Conservation (phyloP, 2,113 vertebrate species). For the Leuciscus idus region DNA sequence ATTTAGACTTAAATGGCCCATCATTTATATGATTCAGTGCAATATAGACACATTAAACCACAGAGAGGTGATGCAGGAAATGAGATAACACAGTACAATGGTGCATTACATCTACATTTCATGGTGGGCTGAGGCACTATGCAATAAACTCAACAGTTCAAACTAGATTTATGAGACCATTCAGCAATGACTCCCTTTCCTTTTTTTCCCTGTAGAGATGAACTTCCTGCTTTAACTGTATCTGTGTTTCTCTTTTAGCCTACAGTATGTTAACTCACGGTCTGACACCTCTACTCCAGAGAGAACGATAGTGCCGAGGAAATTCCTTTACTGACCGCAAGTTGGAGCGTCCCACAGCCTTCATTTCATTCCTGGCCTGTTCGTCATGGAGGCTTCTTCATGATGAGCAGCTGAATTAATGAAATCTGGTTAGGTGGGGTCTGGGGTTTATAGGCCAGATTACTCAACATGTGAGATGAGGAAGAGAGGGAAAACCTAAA, state of each 20-base stretch:
- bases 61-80: background rate
- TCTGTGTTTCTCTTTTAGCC: background rate
- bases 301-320: background rate
- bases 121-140: background rate
- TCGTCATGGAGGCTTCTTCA: background rate
- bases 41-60: conserved; percentile 13
- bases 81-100: conserved; percentile 4
- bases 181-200: background rate
- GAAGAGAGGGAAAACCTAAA: background rate
- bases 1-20: background rate
- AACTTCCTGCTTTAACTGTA: background rate
- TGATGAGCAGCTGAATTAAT: background rate
- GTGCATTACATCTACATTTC: conserved; percentile 17
- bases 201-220: background rate
- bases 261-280: background rate
- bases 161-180: background rate
- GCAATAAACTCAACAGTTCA: conserved; percentile 20
- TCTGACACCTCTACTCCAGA: background rate
- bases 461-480: background rate
- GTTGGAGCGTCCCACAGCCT: background rate
- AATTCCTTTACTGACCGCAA: background rate
- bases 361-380: background rate
- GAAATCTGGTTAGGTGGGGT: background rate
- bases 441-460: background rate
- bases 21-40: background rate